Conservation (phyloP, 2,797 vertebrate species). For the Platyrinchus mystaceus region DNA sequence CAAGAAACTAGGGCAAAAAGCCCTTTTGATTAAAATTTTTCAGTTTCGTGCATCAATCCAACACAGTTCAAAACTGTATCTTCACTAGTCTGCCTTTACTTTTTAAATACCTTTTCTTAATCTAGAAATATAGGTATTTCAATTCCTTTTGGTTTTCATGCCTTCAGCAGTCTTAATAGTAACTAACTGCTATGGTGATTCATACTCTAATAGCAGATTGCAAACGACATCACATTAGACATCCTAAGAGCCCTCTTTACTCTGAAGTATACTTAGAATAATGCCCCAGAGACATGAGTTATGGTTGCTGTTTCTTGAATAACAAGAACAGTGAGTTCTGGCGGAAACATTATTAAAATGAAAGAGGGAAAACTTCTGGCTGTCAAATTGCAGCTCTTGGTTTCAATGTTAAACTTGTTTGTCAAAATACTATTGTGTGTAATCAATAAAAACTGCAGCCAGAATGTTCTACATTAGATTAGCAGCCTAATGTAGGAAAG, state of each 20-base stretch:
- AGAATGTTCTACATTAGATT: background rate
- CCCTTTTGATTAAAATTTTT: background rate
- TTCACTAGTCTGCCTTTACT: slow-evolving; percentile 13
- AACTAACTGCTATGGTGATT: slow-evolving; percentile 72
- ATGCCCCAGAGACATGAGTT: slow-evolving; percentile 70
- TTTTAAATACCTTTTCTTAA: slow-evolving; percentile 56
- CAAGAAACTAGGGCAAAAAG: background rate
- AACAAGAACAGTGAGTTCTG: slow-evolving; percentile 59
- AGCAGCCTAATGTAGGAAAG: background rate
- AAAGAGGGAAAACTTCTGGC: slow-evolving; percentile 66
- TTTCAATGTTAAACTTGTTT: slow-evolving; percentile 76
- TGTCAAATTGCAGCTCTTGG: slow-evolving; percentile 69
- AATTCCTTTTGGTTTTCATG: slow-evolving; percentile 56
- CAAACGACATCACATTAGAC: slow-evolving; percentile 70
- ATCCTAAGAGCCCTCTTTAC: slow-evolving; percentile 66
- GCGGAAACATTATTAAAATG: slow-evolving; percentile 73
- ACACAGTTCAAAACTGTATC: background rate
- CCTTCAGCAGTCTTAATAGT: slow-evolving; percentile 67
- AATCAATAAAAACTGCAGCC: slow-evolving; percentile 26
- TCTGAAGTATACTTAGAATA: slow-evolving; percentile 66
- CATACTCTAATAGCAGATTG: slow-evolving; percentile 72
- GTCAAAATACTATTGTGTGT: slow-evolving; percentile 61
- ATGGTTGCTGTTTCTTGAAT: slow-evolving; percentile 64
- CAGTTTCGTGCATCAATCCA: background rate
- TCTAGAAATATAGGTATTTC: slow-evolving; percentile 47